These are phyloP conservation scores for Eristalis pertinax DNA, from an alignment of 2,888 invertebrate species.

Conservation along the genomic window DNA sequence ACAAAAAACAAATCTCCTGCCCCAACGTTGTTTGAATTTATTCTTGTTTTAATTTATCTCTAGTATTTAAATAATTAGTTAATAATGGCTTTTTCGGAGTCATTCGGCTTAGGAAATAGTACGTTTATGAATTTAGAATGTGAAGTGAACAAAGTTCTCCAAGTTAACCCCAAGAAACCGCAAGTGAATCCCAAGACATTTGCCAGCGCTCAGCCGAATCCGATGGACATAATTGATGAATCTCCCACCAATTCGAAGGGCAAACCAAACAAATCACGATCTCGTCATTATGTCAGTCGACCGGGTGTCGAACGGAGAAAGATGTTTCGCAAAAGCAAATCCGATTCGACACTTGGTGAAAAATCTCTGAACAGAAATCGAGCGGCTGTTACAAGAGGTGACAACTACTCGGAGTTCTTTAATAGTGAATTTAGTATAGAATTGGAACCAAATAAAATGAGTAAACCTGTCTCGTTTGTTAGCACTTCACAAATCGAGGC, in stretches of 20 bases:
- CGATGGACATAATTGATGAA: constrained; percentile 76
- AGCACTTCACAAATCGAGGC: constrained; percentile 75
- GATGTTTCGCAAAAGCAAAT: constrained; percentile 74
- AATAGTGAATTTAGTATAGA: constrained; percentile 77
- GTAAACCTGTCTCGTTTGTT: constrained; percentile 59
- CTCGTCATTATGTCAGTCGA: constrained; percentile 48
- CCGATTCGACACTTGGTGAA: constrained; percentile 73
- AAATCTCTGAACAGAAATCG: constrained; percentile 32
- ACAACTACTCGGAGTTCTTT: constrained; percentile 77
- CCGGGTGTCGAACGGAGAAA: constrained; percentile 45
- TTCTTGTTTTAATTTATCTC: constrained; percentile 35
- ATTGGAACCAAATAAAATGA: constrained; percentile 38
- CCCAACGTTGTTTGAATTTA: constrained; percentile 18
- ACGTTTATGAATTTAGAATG: constrained; percentile 78
- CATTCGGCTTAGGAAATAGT: constrained; percentile 78
- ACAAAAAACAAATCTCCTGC: constrained; percentile 18
- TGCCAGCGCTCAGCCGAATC: not conserved
- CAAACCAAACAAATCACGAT: constrained; percentile 63
- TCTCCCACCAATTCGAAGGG: constrained; percentile 75
- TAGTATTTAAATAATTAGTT: constrained; percentile 4
- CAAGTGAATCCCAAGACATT: not conserved
- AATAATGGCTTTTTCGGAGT: constrained; percentile 79
- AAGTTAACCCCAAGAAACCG: constrained; percentile 24
- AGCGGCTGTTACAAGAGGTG: constrained; percentile 27
- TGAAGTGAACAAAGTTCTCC: constrained; percentile 73